Conservation (phyloP, 1,140 invertebrate species). For the Achatina immaculata region DNA sequence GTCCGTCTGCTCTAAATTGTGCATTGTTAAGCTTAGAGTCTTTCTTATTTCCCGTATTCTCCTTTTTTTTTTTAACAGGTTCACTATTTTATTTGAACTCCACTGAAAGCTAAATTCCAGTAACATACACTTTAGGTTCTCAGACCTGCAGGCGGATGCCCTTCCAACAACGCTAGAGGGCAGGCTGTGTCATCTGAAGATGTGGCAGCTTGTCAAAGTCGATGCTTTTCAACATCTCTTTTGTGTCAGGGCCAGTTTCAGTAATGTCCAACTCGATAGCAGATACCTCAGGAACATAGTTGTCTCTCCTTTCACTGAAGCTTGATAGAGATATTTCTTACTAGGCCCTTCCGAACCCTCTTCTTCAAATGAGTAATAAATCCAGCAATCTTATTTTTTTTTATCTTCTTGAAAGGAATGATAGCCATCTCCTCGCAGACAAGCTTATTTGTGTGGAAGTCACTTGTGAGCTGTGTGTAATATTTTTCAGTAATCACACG, state of each 20-base stretch:
- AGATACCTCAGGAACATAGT: constrained; percentile 98
- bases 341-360: constrained; percentile 93
- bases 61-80: too few species aligned
- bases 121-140: not conserved
- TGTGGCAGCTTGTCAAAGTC: constrained; percentile 67
- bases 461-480: too few species aligned
- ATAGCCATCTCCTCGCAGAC: too few species aligned
- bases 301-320: constrained; percentile 99
- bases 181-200: constrained; percentile 66
- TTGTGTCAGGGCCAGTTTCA: constrained; percentile 96
- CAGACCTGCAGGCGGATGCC: constrained; percentile 25
- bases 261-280: constrained; percentile 95
- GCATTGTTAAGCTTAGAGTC: too few species aligned
- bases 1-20: too few species aligned
- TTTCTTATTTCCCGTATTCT: too few species aligned
- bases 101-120: too few species aligned
- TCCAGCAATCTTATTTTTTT: too few species aligned
- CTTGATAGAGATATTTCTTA: constrained; percentile 98
- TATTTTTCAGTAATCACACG: too few species aligned
- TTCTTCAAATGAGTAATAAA: constrained; percentile 99
- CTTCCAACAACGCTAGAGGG: constrained; percentile 54
- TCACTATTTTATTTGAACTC: too few species aligned
- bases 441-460: too few species aligned
- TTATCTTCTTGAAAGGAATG: too few species aligned
- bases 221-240: constrained; percentile 98